Percentiles rank a stretch among this genome's conserved stretches.
Conservation (phyloP, 2,797 vertebrate species). For the Tinamus major region DNA sequence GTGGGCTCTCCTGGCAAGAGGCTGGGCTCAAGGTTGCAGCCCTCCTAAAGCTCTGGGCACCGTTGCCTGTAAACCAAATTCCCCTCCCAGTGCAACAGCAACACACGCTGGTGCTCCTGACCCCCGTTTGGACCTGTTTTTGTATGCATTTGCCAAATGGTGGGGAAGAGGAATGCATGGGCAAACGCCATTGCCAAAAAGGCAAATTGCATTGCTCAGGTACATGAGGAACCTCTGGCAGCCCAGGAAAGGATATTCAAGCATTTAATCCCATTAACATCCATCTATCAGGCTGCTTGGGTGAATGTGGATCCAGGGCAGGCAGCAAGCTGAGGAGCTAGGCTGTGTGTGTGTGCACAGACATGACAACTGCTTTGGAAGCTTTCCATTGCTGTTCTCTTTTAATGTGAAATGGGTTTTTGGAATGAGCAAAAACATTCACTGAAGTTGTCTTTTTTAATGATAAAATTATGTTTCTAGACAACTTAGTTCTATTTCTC, state of each 20-base stretch:
- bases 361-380: background rate
- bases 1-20: fast-evolving
- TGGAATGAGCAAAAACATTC: background rate
- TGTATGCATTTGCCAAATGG: fast-evolving
- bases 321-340: background rate
- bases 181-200: background rate
- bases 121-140: fast-evolving
- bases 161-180: background rate
- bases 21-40: background rate
- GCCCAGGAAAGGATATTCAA: background rate
- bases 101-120: background rate
- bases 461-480: background rate
- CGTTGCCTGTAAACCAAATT: background rate
- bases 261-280: background rate
- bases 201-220: background rate
- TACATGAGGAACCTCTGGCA: background rate
- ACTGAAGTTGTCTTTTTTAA: background rate
- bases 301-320: background rate
- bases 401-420: background rate
- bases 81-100: background rate
- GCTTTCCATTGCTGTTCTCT: background rate
- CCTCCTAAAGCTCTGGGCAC: background rate
- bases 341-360: background rate
- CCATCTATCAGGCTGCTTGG: background rate
- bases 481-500: background rate